Evolutionary conservation across 1,140 invertebrate species (phyloP).

Genomic region (Dufourea novaeangliae): DNA sequence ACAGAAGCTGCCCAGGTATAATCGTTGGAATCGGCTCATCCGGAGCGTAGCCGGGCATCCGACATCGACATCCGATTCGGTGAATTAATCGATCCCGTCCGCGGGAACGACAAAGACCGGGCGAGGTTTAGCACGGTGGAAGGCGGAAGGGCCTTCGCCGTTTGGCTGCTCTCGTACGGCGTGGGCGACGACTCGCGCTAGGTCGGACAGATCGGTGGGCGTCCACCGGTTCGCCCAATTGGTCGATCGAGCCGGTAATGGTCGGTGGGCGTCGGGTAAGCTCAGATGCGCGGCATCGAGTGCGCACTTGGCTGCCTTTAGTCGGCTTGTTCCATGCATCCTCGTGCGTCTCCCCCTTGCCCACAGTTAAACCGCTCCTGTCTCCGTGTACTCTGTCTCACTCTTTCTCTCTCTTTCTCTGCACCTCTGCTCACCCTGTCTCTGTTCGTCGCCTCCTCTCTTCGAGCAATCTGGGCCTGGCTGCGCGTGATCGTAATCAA

Average conservation of each 20-base stretch:
- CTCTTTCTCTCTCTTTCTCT: neutral
- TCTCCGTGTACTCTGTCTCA: neutral
- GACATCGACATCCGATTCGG: conserved; percentile 64
- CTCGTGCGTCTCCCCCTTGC: conserved; percentile 29
- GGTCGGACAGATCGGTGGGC: conserved; percentile 72
- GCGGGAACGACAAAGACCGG: conserved; percentile 36
- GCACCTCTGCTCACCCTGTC: neutral
- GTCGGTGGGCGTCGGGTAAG: conserved; percentile 77
- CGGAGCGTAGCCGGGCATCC: conserved; percentile 36
- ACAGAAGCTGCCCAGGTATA: conserved; percentile 10
- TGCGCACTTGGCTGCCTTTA: conserved; percentile 72
- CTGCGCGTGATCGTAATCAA: conserved; percentile 40
- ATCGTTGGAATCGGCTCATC: conserved; percentile 50
- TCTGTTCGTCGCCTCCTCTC: conserved; percentile 19
- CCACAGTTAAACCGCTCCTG: conserved; percentile 21
- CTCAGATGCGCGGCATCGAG: conserved; percentile 73
- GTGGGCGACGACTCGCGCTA: conserved; percentile 58
- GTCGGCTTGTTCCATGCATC: conserved; percentile 33
- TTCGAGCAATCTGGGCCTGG: conserved; percentile 19
- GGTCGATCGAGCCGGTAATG: conserved; percentile 78
- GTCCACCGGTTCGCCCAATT: conserved; percentile 78
- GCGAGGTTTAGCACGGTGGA: conserved; percentile 37
- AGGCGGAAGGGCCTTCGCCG: conserved; percentile 51
- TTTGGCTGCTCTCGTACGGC: conserved; percentile 40
- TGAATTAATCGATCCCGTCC: conserved; percentile 64